Conservation (phyloP, 2,797 vertebrate genomes). For the Schizopygopsis pylzovi region DNA sequence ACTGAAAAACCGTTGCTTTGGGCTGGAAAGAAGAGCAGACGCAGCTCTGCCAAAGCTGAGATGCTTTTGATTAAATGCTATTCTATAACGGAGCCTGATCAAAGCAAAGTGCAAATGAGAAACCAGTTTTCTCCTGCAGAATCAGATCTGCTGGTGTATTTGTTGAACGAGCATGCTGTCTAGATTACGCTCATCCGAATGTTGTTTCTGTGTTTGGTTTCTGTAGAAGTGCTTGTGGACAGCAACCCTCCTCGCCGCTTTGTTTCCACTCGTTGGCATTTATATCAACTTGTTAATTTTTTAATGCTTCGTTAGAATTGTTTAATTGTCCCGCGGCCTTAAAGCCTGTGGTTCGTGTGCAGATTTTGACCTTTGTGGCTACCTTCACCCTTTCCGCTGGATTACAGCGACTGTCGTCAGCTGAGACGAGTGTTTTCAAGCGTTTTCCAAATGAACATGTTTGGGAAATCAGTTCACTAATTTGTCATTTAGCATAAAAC, state of each 20-base stretch:
- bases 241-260: neutral
- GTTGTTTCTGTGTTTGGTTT: constrained; percentile 15
- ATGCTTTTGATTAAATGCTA: constrained; percentile 20
- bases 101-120: neutral
- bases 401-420: neutral
- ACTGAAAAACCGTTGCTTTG: neutral
- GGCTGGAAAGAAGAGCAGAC: constrained; percentile 24
- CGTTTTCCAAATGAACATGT: neutral
- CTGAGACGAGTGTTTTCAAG: neutral
- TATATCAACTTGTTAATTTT: constrained; percentile 82
- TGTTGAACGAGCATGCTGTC: constrained; percentile 20
- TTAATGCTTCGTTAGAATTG: constrained; percentile 82
- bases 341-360: neutral
- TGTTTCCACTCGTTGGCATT: constrained; percentile 71
- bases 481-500: neutral
- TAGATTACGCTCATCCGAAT: neutral
- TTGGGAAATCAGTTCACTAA: neutral
- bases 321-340: constrained; percentile 67
- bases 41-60: constrained; percentile 14
- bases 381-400: neutral
- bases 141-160: constrained; percentile 20
- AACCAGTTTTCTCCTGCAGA: constrained; percentile 2
- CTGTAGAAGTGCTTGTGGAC: constrained; percentile 4
- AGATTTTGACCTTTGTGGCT: constrained; percentile 14
- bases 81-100: neutral